Base-by-base conservation (phyloP, 1,140 invertebrate species). In the Magallana angulata region DNA sequence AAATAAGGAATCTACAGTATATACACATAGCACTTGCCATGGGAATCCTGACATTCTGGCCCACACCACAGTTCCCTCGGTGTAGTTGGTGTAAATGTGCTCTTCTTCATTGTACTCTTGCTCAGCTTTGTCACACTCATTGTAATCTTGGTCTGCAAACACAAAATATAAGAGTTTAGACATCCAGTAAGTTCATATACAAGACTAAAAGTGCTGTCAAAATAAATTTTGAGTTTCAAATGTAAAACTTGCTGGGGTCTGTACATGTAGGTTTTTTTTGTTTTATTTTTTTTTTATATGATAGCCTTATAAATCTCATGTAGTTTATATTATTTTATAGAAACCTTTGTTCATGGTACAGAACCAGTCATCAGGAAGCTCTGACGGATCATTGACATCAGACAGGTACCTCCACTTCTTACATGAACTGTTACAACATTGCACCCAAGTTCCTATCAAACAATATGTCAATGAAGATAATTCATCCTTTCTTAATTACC, bases 51-150 rank as follows among this genome's bases (percentile, higher is more conserved):
- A 90, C 58, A 96, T 88, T 58, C 94, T 95, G 6, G 96, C 97
- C 96, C 96, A 96, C 0, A 97, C 97, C 68, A 97, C 83, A 62
- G 96, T 97, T 2, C 97, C 96, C 85, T 94, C 92, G 62, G 93
- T 91, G 88, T 90, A 94, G 59, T 90, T 90, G 1, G 92, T 94
- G 82, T 90, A 93, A 82, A 93, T 92, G 71, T 92, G 93, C 12
- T 93, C 91, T 64, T 85, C 92, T 88, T 96, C 95, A 87, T 96
- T 95, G 86, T 92, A 94, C 0, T 91, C 87, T 16, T 94, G 87
- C 93, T 96, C 95, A 3, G 95, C 94, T 24, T 93, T 91, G 6
- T 93, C 92, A 92, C 96, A 97, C 85, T 91, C 93, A 64, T 95
- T 95, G 80, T 95, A 92, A 7, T 91, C 90, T 68, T 91, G 86